phyloP scores from a whole-genome alignment of 2,797 vertebrate genomes.

The Urocyon cinereoargenteus region DNA sequence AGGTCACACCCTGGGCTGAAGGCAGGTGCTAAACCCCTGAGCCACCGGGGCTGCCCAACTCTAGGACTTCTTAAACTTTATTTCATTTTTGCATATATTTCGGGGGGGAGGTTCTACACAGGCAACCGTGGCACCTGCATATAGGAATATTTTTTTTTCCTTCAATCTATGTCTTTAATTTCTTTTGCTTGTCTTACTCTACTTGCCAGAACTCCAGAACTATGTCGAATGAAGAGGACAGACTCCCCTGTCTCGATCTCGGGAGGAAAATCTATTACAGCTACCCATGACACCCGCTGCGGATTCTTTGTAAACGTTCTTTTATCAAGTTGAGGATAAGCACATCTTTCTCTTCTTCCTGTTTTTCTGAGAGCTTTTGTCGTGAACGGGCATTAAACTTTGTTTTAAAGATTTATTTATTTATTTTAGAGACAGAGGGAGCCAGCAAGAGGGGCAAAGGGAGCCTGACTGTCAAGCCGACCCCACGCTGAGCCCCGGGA shows the following conservation, averaged over 20 bases:
- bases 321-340: neutral
- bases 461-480: neutral
- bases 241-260: neutral
- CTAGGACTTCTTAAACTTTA: neutral
- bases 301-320: neutral
- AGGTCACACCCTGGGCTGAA: too few species aligned
- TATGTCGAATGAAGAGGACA: neutral
- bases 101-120: neutral
- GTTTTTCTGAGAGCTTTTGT: neutral
- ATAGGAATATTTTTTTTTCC: neutral
- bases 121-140: neutral
- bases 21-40: too few species aligned
- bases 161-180: neutral
- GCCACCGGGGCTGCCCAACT: neutral
- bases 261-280: neutral
- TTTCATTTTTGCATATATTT: neutral
- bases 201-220: neutral
- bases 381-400: neutral
- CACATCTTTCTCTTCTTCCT: neutral
- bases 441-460: neutral
- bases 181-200: neutral
- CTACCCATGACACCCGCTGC: neutral
- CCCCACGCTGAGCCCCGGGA: neutral
- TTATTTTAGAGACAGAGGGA: neutral
- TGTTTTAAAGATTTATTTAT: neutral